Evolutionary conservation across 2,888 invertebrate species (phyloP), one percentile per base, ranked within the genome.

Genomic region (Lumbricus terrestris): DNA sequence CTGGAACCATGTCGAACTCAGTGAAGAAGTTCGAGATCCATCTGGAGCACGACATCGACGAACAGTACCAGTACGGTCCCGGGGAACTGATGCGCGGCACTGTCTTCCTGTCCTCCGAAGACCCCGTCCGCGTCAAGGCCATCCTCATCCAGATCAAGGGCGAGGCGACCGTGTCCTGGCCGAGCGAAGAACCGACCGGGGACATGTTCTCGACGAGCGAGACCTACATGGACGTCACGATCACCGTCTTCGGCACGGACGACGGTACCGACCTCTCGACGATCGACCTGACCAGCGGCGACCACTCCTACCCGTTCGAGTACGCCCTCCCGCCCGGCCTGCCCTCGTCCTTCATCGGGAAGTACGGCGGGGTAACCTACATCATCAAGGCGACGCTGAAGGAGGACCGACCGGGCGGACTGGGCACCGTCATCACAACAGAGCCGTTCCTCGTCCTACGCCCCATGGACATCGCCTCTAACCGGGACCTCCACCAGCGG

Each of bases 61-160:
- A 95, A 91, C 95, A 95, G 91, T 95, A 95, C 91, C 95, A 94
- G 92, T 95, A 94, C 89, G 94, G 94, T 89, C 95, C 95, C 5
- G 94, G 94, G 15, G 94, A 95, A 93, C 92, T 93, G 42, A 91
- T 95, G 35, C 90, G 93, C 11, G 95, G 95, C 11, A 91, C 91
- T 3, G 91, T 93, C 20, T 29, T 92, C 37, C 91, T 93, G 29
- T 23, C 34, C 4, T 82, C 92, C 13, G 90, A 47, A 3, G 92
- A 92, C 34, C 83, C 91, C 8, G 89, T 92, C 89, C 91, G 90
- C 35, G 83, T 93, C 85, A 92, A 92, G 90, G 90, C 91, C 37
- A 93, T 93, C 85, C 90, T 88, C 85, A 91, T 92, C 18, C 92
- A 92, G 90, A 91, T 92, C 54, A 92, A 90, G 89, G 91, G 92